A percentile compares a stretch with the other conserved stretches of the same genome.
Evolutionary conservation across 2,113 vertebrate species (phyloP).

Genomic region (Plectropomus leopardus): DNA sequence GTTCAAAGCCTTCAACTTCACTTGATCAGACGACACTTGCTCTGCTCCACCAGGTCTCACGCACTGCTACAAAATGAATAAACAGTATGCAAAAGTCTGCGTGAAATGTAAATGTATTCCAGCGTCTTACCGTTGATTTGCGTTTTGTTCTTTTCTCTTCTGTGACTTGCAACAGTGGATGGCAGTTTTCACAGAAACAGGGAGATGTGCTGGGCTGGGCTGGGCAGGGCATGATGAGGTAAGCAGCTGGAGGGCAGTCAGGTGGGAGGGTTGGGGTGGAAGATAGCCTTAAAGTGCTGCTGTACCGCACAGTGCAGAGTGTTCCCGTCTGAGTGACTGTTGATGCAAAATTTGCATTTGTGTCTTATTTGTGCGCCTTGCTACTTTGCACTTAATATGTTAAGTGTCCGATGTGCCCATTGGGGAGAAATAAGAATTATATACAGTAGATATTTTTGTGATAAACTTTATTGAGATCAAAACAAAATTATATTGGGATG

Average conservation of each 20-base stretch:
- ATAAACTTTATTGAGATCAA: too few relatives aligned
- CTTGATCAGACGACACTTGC: background rate
- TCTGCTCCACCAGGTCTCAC: background rate
- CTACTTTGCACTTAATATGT: too few relatives aligned
- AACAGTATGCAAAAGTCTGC: background rate
- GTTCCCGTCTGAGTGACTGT: background rate
- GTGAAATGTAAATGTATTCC: background rate
- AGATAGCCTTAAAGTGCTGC: constrained; percentile 39
- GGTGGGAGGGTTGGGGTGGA: constrained; percentile 25
- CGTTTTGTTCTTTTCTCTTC: constrained; percentile 5
- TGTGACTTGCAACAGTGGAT: background rate
- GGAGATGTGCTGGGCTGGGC: constrained; percentile 20
- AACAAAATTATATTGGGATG: too few relatives aligned
- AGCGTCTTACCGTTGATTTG: constrained; percentile 37
- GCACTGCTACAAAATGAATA: background rate
- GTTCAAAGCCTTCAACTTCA: background rate
- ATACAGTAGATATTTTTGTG: too few relatives aligned
- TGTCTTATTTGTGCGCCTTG: background rate
- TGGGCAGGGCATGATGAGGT: constrained; percentile 40
- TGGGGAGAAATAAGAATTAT: too few relatives aligned
- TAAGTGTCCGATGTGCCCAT: too few relatives aligned
- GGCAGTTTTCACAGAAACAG: constrained; percentile 18
- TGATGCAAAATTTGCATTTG: background rate
- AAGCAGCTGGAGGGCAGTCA: constrained; percentile 10
- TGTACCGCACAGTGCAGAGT: background rate